Conservation (phyloP, 2,888 invertebrate species). For the Protophormia terraenovae region DNA sequence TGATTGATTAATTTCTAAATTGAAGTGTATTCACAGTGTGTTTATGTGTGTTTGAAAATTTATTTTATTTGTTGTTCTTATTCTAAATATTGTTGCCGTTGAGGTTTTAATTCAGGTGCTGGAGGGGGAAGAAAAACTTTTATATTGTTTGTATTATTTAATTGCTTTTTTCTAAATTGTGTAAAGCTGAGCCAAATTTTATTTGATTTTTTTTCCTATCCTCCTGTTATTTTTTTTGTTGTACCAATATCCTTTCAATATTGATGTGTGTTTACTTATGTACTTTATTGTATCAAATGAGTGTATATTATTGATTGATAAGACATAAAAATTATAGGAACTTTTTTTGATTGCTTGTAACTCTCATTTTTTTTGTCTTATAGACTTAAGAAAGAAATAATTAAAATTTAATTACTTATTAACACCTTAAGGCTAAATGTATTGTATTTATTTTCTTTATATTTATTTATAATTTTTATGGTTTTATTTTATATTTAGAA, state of each 20-base stretch:
- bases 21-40: conserved; percentile 12
- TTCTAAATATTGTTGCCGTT: neutral
- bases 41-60: neutral
- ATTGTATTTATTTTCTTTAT: neutral
- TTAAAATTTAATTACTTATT: conserved; percentile 43
- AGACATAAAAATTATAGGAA: neutral
- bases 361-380: neutral
- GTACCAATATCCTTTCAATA: neutral
- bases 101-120: neutral
- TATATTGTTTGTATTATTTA: conserved; percentile 46
- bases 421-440: conserved; percentile 31
- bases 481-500: neutral
- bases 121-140: neutral
- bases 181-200: neutral
- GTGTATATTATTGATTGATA: conserved; percentile 25
- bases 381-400: neutral
- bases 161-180: conserved; percentile 49
- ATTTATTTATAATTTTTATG: neutral
- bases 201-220: neutral
- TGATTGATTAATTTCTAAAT: conserved; percentile 65
- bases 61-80: neutral
- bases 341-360: neutral
- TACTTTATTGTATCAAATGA: neutral
- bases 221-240: neutral
- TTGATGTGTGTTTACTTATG: neutral